phyloP scores from a whole-genome alignment of 30 jellyfish, hydroid and myxozoan genomes.

The Aurelia coerulea region DNA sequence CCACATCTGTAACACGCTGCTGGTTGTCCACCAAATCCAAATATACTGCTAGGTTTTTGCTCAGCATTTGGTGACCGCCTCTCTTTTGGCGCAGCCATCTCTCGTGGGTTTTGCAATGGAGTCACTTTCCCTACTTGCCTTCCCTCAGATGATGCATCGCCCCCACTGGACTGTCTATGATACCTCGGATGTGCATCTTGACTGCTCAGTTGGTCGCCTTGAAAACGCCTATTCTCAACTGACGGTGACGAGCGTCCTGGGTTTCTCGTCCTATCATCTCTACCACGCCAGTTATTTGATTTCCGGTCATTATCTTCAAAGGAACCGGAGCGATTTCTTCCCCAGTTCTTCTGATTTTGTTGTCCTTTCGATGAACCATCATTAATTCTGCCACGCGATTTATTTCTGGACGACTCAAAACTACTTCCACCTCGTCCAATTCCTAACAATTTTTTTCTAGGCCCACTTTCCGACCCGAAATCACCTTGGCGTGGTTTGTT shows the following conservation, averaged over 20 bases:
- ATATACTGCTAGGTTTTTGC: not conserved
- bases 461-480: not conserved
- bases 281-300: no score
- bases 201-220: no score
- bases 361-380: not conserved
- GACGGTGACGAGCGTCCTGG: no score
- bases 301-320: no score
- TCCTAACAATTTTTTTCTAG: slow-evolving; percentile 10
- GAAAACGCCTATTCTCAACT: no score
- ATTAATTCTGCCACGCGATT: not conserved
- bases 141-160: no score
- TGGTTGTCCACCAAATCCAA: slow-evolving; percentile 6
- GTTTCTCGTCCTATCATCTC: no score
- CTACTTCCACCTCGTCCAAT: slow-evolving; percentile 32
- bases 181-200: no score
- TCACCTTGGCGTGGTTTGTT: not conserved
- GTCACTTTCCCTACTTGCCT: not conserved
- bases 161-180: no score
- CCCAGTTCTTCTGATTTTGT: no score
- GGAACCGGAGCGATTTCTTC: no score
- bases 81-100: slow-evolving; percentile 17
- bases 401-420: not conserved
- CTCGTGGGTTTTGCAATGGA: not conserved
- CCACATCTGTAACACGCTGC: slow-evolving; percentile 6
- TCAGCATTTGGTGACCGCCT: not conserved